Conservation (phyloP, 2,113 vertebrate genomes). For the Prionailurus bengalensis region DNA sequence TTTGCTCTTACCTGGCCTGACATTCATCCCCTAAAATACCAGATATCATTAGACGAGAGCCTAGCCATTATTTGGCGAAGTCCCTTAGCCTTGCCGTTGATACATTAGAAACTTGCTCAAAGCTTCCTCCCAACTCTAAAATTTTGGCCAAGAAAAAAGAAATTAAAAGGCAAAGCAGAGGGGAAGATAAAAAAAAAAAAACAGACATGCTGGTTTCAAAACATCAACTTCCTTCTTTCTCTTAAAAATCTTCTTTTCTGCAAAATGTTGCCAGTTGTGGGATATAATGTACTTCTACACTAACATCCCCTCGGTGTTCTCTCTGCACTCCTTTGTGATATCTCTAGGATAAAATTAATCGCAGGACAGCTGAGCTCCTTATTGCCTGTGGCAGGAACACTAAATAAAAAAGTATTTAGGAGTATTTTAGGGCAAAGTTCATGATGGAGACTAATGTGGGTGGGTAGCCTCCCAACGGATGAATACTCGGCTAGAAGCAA, state of each 20-base stretch:
- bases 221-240: conserved; percentile 27
- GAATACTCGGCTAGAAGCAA: too few species aligned
- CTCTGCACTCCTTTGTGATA: background rate
- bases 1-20: background rate
- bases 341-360: background rate
- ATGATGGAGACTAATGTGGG: background rate
- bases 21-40: background rate
- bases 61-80: background rate
- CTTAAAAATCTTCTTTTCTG: conserved; percentile 17
- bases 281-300: background rate
- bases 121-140: conserved; percentile 59
- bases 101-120: conserved; percentile 67
- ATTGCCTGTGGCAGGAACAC: background rate
- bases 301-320: background rate
- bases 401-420: background rate
- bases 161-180: too few species aligned
- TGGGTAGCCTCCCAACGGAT: background rate
- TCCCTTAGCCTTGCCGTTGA: conserved; percentile 39
- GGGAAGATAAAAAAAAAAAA: too few species aligned
- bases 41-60: background rate
- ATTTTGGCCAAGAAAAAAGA: conserved; percentile 69
- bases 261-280: background rate
- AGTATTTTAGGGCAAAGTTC: background rate
- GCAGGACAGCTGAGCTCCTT: background rate
- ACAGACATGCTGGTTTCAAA: conserved; percentile 16